A percentile compares a stretch with the other conserved stretches of the same genome.
Evolutionary conservation across 2,888 invertebrate species (phyloP).

Genomic region (Seira sanloemensis): DNA sequence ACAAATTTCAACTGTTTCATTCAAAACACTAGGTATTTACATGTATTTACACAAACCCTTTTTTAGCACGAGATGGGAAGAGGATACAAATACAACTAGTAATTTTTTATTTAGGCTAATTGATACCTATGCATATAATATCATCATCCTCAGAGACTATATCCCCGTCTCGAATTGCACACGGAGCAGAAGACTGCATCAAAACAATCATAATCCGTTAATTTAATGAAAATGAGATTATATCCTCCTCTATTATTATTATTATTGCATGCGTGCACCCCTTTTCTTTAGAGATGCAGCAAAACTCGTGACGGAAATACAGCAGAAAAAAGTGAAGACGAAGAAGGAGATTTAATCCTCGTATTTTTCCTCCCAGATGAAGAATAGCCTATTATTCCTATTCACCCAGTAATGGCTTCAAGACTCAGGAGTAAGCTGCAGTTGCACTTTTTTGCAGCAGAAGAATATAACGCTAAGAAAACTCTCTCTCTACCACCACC

Average conservation of each 20-base stretch:
- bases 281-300: no score
- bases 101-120: background rate
- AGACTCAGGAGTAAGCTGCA: background rate
- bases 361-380: background rate
- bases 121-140: background rate
- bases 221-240: background rate
- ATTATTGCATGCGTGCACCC: background rate
- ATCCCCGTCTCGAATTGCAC: background rate
- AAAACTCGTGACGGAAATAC: background rate
- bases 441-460: no score
- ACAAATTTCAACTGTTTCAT: background rate
- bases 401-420: no score
- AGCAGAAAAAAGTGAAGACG: background rate
- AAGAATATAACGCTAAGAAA: no score
- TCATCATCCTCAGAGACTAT: background rate
- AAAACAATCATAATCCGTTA: background rate
- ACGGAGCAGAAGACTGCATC: no score
- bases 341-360: background rate
- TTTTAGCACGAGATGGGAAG: background rate
- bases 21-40: constrained; percentile 2
- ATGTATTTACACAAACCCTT: constrained; percentile 10
- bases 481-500: no score
- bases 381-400: background rate
- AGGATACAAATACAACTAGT: background rate
- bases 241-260: no score